Evolutionary conservation across 2,888 invertebrate species (phyloP), one percentile per base, ranked within the genome.

Genomic region (Volucella zonaria): DNA sequence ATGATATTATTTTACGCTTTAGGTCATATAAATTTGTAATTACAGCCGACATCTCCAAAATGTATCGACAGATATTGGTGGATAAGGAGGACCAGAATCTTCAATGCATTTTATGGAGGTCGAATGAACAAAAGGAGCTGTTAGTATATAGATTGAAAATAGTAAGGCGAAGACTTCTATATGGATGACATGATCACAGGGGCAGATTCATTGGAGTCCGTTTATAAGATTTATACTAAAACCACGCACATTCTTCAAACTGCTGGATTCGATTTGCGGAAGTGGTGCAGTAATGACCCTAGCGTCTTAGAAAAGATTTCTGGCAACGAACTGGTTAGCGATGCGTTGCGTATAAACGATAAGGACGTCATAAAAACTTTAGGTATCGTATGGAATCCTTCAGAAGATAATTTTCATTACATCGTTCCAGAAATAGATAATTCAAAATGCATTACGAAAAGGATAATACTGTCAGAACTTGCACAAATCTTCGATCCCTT

Each of bases 101-200:
- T 59, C 45, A 59, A 23, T 43, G 12, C 12, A 23, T 45, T 59
- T 59, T 12, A 11, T 15, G 18, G 18, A 59, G 43, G 43, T 49
- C 14, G 1, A 1, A 38, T 3, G 23, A 23, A 23, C 23, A 31
- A 6, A 31, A 31, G 31, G 31, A 31, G 31, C 6, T 31, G 31
- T 31, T 31, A 31, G 31, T 6, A 4, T 31, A 42, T 42, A 14
- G 23, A 23, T 14, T 52, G 3, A 52, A 52, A 9, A 52, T 23
- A 18, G 52, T 52, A 18, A 9, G n/a, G 15, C 8, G 45, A 58
- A 43, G 74, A 82, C 51, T 81, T 86, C 51, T 87, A 86, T 64
- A 77, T 86, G 31, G 77, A 85, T 42, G 82, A 87, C 67, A 10
- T 85, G 10, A 18, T 86, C 1, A 80, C 75, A 8, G 79, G 66